Percentiles rank a stretch among this genome's conserved stretches.
Conservation (phyloP, 2,113 vertebrate genomes). For the Axis porcinus region DNA sequence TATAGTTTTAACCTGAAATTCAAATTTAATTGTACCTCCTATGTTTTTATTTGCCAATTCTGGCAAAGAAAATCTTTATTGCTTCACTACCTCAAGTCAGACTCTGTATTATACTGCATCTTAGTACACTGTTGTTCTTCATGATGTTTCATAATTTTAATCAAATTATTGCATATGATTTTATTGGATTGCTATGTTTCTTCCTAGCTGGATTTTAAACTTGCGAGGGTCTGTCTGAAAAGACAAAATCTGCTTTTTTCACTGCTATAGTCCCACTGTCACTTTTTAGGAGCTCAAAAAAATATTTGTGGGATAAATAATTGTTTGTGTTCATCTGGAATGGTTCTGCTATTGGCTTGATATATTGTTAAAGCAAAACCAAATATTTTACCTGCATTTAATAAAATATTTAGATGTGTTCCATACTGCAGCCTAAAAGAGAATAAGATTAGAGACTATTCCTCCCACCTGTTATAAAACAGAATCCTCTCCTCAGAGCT, state of each 20-base stretch:
- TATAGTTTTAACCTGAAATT: background rate
- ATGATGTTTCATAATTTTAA: background rate
- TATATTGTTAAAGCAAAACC: background rate
- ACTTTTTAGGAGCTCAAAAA: background rate
- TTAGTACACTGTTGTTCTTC: background rate
- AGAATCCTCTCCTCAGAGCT: background rate
- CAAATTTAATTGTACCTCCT: background rate
- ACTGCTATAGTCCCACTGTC: background rate
- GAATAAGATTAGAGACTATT: conserved; percentile 31
- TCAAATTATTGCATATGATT: background rate
- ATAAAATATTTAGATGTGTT: conserved; percentile 51
- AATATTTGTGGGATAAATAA: background rate
- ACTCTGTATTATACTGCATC: background rate
- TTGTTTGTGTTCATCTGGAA: background rate
- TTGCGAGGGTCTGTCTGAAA: background rate
- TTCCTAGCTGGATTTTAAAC: background rate
- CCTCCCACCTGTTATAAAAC: background rate
- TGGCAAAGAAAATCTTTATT: background rate
- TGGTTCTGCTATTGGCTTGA: background rate
- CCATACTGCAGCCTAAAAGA: background rate
- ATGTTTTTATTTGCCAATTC: background rate
- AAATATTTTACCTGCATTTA: background rate
- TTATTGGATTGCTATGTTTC: background rate
- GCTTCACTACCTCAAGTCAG: background rate
- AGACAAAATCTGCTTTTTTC: background rate